phyloP scores from a whole-genome alignment of 1,140 invertebrate genomes.

The Zeugodacus cucurbitae region DNA sequence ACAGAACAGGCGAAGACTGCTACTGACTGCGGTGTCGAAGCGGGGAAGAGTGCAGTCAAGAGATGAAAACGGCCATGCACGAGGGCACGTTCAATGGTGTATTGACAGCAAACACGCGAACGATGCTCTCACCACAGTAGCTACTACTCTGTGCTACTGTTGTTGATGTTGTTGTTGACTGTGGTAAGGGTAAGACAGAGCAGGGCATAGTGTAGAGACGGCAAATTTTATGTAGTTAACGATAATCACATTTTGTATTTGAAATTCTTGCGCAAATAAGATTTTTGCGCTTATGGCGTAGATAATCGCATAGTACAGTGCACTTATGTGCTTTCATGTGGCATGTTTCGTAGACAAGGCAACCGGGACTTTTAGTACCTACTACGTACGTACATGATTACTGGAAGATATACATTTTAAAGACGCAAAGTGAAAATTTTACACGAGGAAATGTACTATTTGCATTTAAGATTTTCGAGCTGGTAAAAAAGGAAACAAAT shows the following conservation, averaged over 20 bases:
- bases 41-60: neutral
- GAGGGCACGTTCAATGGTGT: constrained; percentile 17
- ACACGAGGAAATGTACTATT: neutral
- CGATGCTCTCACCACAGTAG: neutral
- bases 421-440: neutral
- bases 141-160: neutral
- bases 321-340: neutral
- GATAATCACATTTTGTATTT: constrained; percentile 32
- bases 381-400: neutral
- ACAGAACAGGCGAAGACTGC: neutral
- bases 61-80: neutral
- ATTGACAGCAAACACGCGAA: constrained; percentile 8
- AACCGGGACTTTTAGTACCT: too few species aligned
- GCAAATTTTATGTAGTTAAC: constrained; percentile 33
- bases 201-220: neutral
- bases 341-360: neutral
- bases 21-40: neutral
- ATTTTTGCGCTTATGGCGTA: constrained; percentile 23
- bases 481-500: too few species aligned
- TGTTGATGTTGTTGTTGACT: neutral
- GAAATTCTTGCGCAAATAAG: constrained; percentile 37
- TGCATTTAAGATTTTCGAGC: neutral
- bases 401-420: neutral
- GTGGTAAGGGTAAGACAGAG: neutral
- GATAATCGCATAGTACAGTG: neutral